Percentiles rank a stretch among this genome's conserved stretches.
Evolutionary conservation across 2,888 invertebrate species (phyloP).

Genomic region (Invenusta paracnida): DNA sequence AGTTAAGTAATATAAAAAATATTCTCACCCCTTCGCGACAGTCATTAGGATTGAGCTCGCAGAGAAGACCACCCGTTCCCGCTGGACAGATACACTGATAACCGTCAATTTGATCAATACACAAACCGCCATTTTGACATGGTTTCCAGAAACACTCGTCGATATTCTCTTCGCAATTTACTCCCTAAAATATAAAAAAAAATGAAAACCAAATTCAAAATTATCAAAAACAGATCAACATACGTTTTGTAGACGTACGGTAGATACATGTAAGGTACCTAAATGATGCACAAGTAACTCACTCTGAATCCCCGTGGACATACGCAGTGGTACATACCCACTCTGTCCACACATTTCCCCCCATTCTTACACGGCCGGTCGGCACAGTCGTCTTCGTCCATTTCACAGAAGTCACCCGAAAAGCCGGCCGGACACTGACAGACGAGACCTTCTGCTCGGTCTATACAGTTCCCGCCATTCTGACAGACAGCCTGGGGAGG

Average conservation of each 20-base stretch:
- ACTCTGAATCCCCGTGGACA: constrained; percentile 25
- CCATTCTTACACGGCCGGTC: constrained; percentile 71
- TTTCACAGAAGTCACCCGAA: constrained; percentile 65
- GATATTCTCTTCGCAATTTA: constrained; percentile 68
- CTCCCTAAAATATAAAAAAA: background rate
- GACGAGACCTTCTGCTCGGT: constrained; percentile 81
- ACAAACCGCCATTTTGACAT: constrained; percentile 76
- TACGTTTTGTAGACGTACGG: too few relatives aligned
- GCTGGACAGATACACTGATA: constrained; percentile 67
- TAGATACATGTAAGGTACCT: too few relatives aligned
- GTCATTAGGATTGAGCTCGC: background rate
- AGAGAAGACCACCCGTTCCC: constrained; percentile 5
- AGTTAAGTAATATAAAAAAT: too few relatives aligned
- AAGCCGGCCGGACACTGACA: constrained; percentile 74
- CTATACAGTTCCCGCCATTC: constrained; percentile 81
- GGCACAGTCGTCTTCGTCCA: constrained; percentile 69
- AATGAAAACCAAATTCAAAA: background rate
- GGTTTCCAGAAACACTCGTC: constrained; percentile 69
- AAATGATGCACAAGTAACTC: background rate
- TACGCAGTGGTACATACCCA: constrained; percentile 78
- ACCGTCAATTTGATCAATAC: constrained; percentile 82
- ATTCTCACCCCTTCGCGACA: background rate
- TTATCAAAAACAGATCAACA: too few relatives aligned
- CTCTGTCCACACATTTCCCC: constrained; percentile 79
- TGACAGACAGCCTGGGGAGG: constrained; percentile 66